Evolutionary conservation across 2,113 vertebrate species (phyloP), one percentile per base, ranked within the genome.

Genomic region (Corythaixoides concolor): DNA sequence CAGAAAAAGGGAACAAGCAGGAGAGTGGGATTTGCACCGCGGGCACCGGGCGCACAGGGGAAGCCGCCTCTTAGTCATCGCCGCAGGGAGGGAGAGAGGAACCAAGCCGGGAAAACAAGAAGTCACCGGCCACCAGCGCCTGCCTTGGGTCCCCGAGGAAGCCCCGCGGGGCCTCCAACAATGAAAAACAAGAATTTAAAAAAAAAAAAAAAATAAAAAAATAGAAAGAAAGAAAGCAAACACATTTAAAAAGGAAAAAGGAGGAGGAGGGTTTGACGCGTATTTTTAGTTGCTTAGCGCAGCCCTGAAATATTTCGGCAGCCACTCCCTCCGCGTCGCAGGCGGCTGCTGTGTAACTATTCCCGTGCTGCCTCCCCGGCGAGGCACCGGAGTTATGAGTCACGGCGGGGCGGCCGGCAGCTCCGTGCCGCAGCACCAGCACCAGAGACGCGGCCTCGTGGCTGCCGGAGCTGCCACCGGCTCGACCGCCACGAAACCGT

Each of bases 271-370:
- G 66, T 47, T 84, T 90, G 23, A 74, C 30, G 75, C 26, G 88
- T 98, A 98, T 98, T 98, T 98, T 98, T 98, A 98, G 97, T 94
- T 43, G 56, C 97, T 98, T 97, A 98, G 96, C 50, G 19, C 95
- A 97, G 97, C 97, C 84, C 94, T 97, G 91, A 98, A 97, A 7
- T 97, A 98, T 98, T 97, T 98, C 81, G 60, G 81, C 60, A 66
- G 97, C 97, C 98, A 94, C 98, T 98, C 98, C 97, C 97, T 93
- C 95, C 73, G 89, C 95, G 78, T 88, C 85, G 85, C 27, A 45
- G 81, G 70, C 88, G 76, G 68, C 94, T 93, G 91, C 22, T 28
- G 76, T 89, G 97, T 78, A 95, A 96, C 95, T 97, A 96, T 97
- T 97, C 97, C 70, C 32, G 94, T 74, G 97, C 96, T 89, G 62